Evolutionary conservation across 2,113 vertebrate genomes (phyloP), one percentile per base, ranked within the genome.

Genomic region (Neodon shergylaensis): DNA sequence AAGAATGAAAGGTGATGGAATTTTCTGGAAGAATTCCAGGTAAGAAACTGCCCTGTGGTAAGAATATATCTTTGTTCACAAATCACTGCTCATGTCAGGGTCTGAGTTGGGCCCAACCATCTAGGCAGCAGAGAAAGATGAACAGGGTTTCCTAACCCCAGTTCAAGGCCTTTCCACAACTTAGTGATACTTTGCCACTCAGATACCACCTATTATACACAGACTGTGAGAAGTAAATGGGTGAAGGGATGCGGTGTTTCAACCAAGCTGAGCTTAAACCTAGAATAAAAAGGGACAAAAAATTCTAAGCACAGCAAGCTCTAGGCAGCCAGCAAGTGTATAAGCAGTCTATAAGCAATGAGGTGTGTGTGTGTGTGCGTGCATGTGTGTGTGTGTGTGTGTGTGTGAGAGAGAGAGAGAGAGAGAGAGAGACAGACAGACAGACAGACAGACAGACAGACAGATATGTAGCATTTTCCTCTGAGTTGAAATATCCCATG

Each of bases 21-120:
- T 42, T 92, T 96, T 81, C 58, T 93, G 92, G 92, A 97, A 96
- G 93, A 90, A 90, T 88, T 93, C 89, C 94, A 95, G 74, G 70
- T 84, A 87, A 96, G 49, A 84, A 68, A 88, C 87, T 88, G 92
- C 72, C 93, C 90, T 86, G 58, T 47, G 76, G 58, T 68, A 66
- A 87, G 81, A 91, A 68, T 24, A 76, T 0, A 33, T 70, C 26
- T 0, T 58, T 93, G 42, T 88, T 94, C 1, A n/a, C 54, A 87
- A 86, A 92, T 52, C 87, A 74, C 49, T 83, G 39, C 0, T 84
- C 12, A 0, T 39, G 65, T 79, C 22, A 66, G 79, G 33, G 70
- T 42, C 49, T 61, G 58, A 16, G 74, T 84, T 65, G 44, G 78
- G 17, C 31, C 72, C 47, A 42, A 68, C 8, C 63, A 82, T 63